phyloP scores from a whole-genome alignment of 2,113 vertebrate genomes.

The Baryphthengus martii region DNA sequence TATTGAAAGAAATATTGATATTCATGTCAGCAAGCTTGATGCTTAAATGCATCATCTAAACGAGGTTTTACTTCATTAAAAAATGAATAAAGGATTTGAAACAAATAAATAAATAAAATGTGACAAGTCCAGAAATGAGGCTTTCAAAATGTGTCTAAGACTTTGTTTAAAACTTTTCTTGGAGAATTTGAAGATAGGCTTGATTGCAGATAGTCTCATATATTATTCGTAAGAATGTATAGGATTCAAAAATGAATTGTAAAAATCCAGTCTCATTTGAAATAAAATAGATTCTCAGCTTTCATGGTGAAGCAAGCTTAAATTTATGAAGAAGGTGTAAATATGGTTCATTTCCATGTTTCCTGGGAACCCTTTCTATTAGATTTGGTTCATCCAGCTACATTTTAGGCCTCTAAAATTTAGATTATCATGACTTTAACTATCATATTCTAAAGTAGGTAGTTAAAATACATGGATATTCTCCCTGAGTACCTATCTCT shows the following conservation, averaged over 20 bases:
- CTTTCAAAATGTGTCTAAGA: background rate
- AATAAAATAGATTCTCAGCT: background rate
- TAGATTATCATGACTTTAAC: background rate
- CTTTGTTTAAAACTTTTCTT: background rate
- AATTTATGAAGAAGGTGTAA: background rate
- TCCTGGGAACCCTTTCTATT: background rate
- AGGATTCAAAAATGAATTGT: background rate
- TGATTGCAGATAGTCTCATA: background rate
- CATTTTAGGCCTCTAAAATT: background rate
- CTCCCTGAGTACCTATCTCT: background rate
- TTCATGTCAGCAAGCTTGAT: background rate
- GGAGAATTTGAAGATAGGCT: background rate
- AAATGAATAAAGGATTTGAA: background rate
- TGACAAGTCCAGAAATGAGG: background rate
- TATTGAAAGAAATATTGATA: constrained; percentile 50
- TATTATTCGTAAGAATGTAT: background rate
- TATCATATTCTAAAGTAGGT: background rate
- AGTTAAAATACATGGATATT: background rate
- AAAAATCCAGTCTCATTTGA: background rate
- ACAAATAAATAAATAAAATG: background rate
- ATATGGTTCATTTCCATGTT: background rate
- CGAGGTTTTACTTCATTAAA: constrained; percentile 19
- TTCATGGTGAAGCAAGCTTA: background rate
- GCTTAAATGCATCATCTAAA: constrained; percentile 38
- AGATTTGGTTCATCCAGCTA: background rate